Base-by-base conservation (phyloP, 2,888 invertebrate species). In the Beris morrisii region DNA sequence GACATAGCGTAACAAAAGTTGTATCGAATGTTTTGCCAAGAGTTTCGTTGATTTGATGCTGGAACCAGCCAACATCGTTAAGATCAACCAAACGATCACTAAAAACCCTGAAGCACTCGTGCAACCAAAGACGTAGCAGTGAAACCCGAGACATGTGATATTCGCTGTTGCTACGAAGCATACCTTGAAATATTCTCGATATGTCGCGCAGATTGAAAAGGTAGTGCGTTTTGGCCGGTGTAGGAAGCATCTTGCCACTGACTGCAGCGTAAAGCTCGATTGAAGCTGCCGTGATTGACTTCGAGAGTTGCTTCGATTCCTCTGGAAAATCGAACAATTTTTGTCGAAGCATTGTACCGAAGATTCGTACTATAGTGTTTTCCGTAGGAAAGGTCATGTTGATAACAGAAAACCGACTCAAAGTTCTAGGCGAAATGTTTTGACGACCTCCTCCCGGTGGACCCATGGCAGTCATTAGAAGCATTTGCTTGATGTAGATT, bases 191-290 rank as follows among this genome's bases (percentile, higher is more conserved):
- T 46, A 94, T 88, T 82, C 88, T 92, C 1, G 93, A 93, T 71
- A 95, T 93, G 74, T 95, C 95, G 71, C 94, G 82, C 73, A 95
- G 80, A 79, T 94, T 95, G 81, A 95, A 95, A 45, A 94, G 82
- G 74, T 95, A 95, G 80, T 95, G 95, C 77, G 91, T 92, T 79
- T 94, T 95, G 68, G 88, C 85, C 0, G 95, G 95, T 0, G 94
- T 95, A 0, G 95, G 95, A 50, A 95, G 80, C 82, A 95, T 87
- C 75, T 88, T 90, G 0, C 78, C 80, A 1, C 85, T 85, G 0
- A 93, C 89, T 70, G 85, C 84, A 74, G 88, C 86, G 78, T 92
- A 95, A 71, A 93, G 82, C 70, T 88, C 88, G 73, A 95, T 87
- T 0, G 92, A 91, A 0, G 92, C 89, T 64, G 84, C 75, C 0